These are phyloP conservation scores for Poecilobothrus nobilitatus DNA, from an alignment of 2,888 invertebrate genomes.

Conservation along the genomic window DNA sequence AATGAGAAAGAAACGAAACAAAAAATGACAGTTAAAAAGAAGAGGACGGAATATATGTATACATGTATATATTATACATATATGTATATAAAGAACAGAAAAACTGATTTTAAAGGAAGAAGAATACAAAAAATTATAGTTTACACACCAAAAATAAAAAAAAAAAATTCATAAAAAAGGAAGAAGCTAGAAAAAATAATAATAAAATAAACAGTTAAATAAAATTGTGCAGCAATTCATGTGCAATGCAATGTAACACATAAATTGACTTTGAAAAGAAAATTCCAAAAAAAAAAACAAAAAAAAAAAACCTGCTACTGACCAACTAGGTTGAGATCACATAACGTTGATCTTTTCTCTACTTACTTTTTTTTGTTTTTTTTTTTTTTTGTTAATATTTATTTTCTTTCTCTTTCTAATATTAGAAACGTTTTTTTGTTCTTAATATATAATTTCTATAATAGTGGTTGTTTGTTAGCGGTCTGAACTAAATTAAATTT, in stretches of 20 bases:
- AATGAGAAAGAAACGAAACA: neutral
- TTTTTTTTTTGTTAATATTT: neutral
- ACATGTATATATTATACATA: no score
- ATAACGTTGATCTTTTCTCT: conserved; percentile 6
- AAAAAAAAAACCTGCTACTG: neutral
- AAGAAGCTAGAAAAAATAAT: neutral
- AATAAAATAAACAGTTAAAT: neutral
- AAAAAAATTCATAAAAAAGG: neutral
- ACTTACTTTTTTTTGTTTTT: neutral
- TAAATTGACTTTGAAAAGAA: no score
- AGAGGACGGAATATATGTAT: no score
- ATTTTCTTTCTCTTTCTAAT: neutral
- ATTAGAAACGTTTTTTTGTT: no score
- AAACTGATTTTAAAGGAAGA: neutral
- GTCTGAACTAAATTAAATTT: neutral
- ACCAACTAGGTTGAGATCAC: conserved; percentile 3
- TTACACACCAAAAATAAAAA: neutral
- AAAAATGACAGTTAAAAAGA: neutral
- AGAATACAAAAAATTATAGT: neutral
- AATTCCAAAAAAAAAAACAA: no score
- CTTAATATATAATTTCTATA: neutral
- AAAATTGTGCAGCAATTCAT: neutral
- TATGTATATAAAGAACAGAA: neutral
- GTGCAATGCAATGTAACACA: neutral
- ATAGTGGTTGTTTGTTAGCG: neutral